phyloP scores from a whole-genome alignment of 2,797 vertebrate species.

The Podargus strigoides region DNA sequence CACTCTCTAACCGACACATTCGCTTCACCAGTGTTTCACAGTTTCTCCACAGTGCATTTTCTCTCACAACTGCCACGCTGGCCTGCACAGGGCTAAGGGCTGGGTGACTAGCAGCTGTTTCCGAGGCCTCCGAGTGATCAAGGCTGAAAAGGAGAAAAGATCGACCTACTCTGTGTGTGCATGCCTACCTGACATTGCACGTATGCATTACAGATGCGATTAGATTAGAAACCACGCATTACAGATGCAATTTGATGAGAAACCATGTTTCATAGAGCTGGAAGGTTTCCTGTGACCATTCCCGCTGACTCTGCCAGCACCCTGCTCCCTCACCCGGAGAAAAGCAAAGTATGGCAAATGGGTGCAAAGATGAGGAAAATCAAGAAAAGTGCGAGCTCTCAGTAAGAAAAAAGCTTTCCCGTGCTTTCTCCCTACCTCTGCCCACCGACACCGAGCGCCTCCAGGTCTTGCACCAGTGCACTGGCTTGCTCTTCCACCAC shows the following conservation, averaged over 20 bases:
- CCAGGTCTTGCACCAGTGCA: constrained; percentile 58
- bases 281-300: neutral
- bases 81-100: constrained; percentile 48
- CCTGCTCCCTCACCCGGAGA: neutral
- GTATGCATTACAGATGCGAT: fast-evolving
- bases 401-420: neutral
- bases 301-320: neutral
- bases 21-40: constrained; percentile 67
- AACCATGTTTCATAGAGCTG: fast-evolving
- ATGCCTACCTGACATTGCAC: no score
- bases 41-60: constrained; percentile 63
- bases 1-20: constrained; percentile 67
- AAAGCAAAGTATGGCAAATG: neutral
- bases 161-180: no score
- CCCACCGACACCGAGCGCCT: constrained; percentile 39
- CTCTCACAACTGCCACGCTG: neutral
- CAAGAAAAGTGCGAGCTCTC: fast-evolving
- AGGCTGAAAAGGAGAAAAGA: constrained; percentile 1
- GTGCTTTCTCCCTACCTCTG: constrained; percentile 34
- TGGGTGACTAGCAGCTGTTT: neutral
- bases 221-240: fast-evolving
- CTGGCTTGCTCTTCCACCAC: constrained; percentile 73
- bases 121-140: neutral
- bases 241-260: neutral
- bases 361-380: neutral